Conservation (phyloP, 2,888 invertebrate genomes). For the Zygaena filipendulae region DNA sequence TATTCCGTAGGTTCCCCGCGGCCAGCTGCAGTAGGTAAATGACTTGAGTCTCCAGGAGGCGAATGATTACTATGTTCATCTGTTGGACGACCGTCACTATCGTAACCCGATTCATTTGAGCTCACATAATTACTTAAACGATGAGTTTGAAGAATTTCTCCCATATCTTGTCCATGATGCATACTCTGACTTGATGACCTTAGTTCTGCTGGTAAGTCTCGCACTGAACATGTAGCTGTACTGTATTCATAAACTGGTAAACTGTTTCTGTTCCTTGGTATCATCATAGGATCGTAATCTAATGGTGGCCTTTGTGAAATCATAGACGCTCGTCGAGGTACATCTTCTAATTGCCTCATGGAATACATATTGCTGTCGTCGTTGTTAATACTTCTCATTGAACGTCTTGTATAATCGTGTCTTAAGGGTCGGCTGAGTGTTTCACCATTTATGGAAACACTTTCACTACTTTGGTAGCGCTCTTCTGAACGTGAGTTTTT, state of each 20-base stretch:
- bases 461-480: constrained; percentile 65
- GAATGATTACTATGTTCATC: constrained; percentile 66
- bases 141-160: constrained; percentile 70
- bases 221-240: constrained; percentile 43
- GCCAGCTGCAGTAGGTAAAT: constrained; percentile 41
- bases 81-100: constrained; percentile 76
- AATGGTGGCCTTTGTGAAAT: constrained; percentile 50
- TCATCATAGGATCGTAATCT: constrained; percentile 60
- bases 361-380: constrained; percentile 38
- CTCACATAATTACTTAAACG: constrained; percentile 79
- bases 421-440: constrained; percentile 44
- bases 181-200: constrained; percentile 60
- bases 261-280: constrained; percentile 59
- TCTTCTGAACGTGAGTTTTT: constrained; percentile 71
- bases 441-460: constrained; percentile 57
- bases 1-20: constrained; percentile 29
- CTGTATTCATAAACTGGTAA: constrained; percentile 59
- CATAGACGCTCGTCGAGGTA: constrained; percentile 52
- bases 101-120: constrained; percentile 86
- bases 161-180: constrained; percentile 62
- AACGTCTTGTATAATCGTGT: constrained; percentile 45
- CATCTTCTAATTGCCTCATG: constrained; percentile 37
- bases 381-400: constrained; percentile 54
- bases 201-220: constrained; percentile 50
- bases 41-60: constrained; percentile 62